phyloP scores from a whole-genome alignment of 2,888 invertebrate species.

The Mayetiola destructor region DNA sequence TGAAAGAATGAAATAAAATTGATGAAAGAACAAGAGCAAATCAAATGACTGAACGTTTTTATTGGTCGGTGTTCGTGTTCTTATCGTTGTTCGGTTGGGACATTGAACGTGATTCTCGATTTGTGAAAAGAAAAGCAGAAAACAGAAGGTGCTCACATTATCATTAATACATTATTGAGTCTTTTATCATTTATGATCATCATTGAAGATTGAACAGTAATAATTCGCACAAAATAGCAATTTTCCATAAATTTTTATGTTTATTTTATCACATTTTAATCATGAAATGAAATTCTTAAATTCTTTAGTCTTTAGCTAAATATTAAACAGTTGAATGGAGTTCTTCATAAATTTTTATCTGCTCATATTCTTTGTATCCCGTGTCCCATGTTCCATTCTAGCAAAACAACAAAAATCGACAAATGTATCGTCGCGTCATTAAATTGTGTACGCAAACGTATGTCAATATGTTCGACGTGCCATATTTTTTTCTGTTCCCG shows the following conservation, averaged over 20 bases:
- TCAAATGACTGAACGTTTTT: too few species aligned
- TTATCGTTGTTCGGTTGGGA: too few species aligned
- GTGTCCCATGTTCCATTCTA: neutral
- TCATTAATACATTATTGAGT: too few species aligned
- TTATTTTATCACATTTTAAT: constrained; percentile 9
- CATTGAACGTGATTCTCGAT: too few species aligned
- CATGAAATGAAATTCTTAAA: neutral
- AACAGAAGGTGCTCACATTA: too few species aligned
- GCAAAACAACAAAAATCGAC: neutral
- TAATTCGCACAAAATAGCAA: constrained; percentile 10
- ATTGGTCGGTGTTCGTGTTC: too few species aligned
- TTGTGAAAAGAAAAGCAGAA: too few species aligned
- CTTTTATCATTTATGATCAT: too few species aligned
- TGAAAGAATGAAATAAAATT: too few species aligned
- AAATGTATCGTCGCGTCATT: neutral
- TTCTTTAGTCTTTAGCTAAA: neutral
- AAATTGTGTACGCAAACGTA: constrained; percentile 11
- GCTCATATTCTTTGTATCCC: neutral
- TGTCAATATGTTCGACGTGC: constrained; percentile 1
- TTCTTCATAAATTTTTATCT: constrained; percentile 4
- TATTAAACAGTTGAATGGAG: too few species aligned
- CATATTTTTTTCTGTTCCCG: neutral
- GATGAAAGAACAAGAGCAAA: too few species aligned
- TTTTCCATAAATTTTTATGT: constrained; percentile 12
- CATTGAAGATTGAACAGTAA: too few species aligned